These are phyloP conservation scores for Corythaixoides concolor DNA, from an alignment of 2,113 vertebrate genomes.

Conservation along the genomic window DNA sequence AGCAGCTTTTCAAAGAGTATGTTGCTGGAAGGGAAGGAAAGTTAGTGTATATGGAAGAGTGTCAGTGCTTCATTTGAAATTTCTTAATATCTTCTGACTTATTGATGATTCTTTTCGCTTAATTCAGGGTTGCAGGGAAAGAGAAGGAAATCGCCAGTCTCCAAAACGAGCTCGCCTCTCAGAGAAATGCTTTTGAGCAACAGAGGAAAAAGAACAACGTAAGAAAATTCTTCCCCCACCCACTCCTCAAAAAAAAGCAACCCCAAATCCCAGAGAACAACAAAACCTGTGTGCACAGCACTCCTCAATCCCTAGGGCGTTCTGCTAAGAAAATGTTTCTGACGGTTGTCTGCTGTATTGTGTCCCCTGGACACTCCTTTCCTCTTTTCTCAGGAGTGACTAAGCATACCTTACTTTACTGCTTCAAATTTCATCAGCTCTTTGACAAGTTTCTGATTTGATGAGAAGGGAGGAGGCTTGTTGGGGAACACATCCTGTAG, in stretches of 20 bases:
- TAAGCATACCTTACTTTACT: background rate
- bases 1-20: background rate
- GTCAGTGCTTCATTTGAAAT: background rate
- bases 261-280: background rate
- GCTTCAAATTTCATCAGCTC: background rate
- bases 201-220: conserved; percentile 97
- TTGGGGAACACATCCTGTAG: background rate
- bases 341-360: background rate
- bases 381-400: background rate
- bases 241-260: background rate
- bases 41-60: background rate
- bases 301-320: background rate
- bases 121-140: conserved; percentile 85
- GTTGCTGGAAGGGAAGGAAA: background rate
- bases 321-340: background rate
- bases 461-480: background rate
- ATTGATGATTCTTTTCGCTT: conserved; percentile 5
- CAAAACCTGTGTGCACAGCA: background rate
- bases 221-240: conserved; percentile 65
- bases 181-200: conserved; percentile 87
- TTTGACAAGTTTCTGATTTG: background rate
- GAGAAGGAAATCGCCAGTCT: conserved; percentile 81
- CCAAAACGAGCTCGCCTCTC: conserved; percentile 78
- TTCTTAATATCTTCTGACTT: background rate
- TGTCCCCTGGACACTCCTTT: background rate